Percentiles rank a stretch among this genome's conserved stretches.
Conservation (phyloP, 2,113 vertebrate species). For the Carlito syrichta region DNA sequence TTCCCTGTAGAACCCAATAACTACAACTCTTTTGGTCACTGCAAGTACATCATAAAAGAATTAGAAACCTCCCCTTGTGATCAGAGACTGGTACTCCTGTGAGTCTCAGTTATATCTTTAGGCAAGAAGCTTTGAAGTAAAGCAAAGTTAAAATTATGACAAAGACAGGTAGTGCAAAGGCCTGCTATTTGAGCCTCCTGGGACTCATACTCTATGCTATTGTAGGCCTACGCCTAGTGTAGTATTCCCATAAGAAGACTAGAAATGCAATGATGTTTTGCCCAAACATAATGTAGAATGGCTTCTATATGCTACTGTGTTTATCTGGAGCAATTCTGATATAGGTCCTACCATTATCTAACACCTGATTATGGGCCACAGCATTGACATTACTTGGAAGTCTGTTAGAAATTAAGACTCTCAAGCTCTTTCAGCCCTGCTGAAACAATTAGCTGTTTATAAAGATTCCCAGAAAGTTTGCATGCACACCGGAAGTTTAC, state of each 20-base stretch:
- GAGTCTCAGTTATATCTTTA: not conserved
- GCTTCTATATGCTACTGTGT: not conserved
- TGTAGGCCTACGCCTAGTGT: not conserved
- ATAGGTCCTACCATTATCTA: not conserved
- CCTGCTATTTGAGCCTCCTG: not conserved
- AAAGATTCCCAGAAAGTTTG: not conserved
- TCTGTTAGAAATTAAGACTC: not conserved
- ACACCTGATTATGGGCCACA: no score
- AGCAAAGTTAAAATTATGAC: constrained; percentile 21
- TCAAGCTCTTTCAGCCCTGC: not conserved
- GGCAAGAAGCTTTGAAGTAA: constrained; percentile 44
- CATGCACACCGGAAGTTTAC: not conserved
- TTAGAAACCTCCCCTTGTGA: not conserved
- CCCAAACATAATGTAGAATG: not conserved
- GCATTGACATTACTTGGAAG: not conserved
- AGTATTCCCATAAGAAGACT: not conserved
- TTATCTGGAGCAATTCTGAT: not conserved
- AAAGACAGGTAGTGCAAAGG: not conserved
- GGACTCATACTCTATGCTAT: not conserved
- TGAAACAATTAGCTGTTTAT: not conserved
- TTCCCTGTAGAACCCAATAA: constrained; percentile 10
- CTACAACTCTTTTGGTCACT: constrained; percentile 6
- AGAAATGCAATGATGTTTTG: not conserved
- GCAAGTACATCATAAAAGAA: constrained; percentile 43
- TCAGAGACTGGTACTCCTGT: not conserved